Percentiles rank a stretch among this genome's conserved stretches.
Conservation (phyloP, 2,888 invertebrate species). For the Leucophenga montana region DNA sequence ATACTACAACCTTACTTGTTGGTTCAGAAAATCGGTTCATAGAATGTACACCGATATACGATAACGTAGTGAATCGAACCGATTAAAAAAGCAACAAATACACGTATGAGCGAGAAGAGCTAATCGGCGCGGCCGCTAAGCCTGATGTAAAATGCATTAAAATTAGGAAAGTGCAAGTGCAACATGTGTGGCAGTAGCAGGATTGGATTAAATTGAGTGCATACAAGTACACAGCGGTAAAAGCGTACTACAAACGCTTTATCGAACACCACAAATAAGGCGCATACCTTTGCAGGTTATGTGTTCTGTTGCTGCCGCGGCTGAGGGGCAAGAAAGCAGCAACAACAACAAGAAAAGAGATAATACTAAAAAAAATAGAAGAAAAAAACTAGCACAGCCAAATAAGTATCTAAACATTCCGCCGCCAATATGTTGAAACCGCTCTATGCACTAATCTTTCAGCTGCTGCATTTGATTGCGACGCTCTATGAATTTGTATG, state of each 20-base stretch:
- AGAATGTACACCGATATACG: no score
- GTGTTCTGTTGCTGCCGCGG: conserved; percentile 19
- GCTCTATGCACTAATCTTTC: conserved; percentile 54
- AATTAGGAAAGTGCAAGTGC: neutral
- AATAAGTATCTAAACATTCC: conserved; percentile 4
- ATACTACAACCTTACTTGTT: no score
- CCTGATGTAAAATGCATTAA: no score
- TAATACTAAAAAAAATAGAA: no score
- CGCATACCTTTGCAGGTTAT: conserved; percentile 33
- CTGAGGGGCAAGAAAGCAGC: neutral
- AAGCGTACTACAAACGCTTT: neutral
- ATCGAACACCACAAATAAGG: neutral
- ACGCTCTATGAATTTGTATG: conserved; percentile 50
- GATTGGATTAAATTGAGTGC: neutral
- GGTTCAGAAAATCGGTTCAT: no score
- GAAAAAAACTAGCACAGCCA: no score
- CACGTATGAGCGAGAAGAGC: no score
- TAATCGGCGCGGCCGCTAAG: no score
- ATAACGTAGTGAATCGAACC: no score
- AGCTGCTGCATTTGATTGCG: conserved; percentile 50
- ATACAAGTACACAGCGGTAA: neutral
- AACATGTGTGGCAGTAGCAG: conserved; percentile 8
- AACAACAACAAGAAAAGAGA: neutral
- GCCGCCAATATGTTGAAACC: conserved; percentile 46
- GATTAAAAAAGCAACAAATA: no score